A percentile compares a stretch with the other conserved stretches of the same genome.
These are phyloP conservation scores for Propithecus deckenii DNA, from an alignment of 2,797 vertebrate genomes.

Conservation along the genomic window DNA sequence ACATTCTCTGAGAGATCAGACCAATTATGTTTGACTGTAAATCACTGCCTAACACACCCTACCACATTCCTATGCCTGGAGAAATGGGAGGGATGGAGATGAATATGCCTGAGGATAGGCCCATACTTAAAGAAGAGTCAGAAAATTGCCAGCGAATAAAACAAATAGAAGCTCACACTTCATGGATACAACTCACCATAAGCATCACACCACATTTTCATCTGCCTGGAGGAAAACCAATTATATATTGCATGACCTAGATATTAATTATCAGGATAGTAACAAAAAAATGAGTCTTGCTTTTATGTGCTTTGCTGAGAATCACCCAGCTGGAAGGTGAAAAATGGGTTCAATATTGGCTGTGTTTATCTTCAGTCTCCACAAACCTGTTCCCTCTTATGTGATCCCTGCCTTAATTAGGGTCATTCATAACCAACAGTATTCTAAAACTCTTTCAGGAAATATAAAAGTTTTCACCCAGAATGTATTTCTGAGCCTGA, in stretches of 20 bases:
- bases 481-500: neutral
- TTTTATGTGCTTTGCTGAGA: neutral
- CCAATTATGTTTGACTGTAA: conserved; percentile 53
- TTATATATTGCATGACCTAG: neutral
- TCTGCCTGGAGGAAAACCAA: neutral
- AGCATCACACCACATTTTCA: neutral
- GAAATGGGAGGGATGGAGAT: neutral
- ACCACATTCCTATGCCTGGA: conserved; percentile 38
- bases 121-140: neutral
- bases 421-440: neutral
- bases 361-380: neutral
- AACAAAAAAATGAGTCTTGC: neutral
- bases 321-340: neutral
- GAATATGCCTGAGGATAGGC: neutral
- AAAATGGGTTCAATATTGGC: neutral
- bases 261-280: neutral
- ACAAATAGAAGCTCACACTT: neutral
- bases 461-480: neutral
- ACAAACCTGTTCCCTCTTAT: neutral
- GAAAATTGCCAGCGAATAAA: neutral
- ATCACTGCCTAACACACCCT: conserved; percentile 56
- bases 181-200: neutral
- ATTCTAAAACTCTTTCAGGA: neutral
- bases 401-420: neutral
- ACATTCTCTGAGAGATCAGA: conserved; percentile 48